Evolutionary conservation across 2,888 invertebrate species (phyloP).

Genomic region (Drosophila setosimentum): DNA sequence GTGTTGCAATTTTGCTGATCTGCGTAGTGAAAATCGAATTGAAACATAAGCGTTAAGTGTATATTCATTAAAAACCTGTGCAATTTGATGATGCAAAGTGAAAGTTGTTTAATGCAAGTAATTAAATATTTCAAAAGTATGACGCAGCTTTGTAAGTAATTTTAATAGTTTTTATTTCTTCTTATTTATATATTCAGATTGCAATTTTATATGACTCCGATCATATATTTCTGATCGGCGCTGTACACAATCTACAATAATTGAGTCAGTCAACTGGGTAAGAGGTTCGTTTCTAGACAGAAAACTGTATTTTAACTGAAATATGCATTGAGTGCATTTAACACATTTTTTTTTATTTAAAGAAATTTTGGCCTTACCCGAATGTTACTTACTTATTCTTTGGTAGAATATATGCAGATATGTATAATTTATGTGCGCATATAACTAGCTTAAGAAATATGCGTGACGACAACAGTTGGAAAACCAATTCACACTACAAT

Average conservation of each 20-base stretch:
- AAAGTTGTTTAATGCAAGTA: conserved; percentile 34
- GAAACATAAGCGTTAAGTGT: conserved; percentile 19
- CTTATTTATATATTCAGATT: background rate
- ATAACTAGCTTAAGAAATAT: conserved; percentile 22
- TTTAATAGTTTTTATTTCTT: background rate
- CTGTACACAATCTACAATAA: conserved; percentile 20
- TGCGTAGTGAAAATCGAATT: conserved; percentile 8
- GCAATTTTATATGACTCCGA: background rate
- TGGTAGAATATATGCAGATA: conserved; percentile 8
- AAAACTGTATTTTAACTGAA: conserved; percentile 18
- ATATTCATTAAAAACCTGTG: conserved; percentile 2
- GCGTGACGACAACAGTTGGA: conserved; percentile 23
- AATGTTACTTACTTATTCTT: background rate
- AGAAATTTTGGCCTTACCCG: conserved; percentile 50
- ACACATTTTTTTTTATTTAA: conserved; percentile 30
- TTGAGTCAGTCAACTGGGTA: conserved; percentile 37
- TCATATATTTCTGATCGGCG: background rate
- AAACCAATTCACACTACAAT: conserved; percentile 33
- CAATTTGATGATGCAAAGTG: conserved; percentile 19
- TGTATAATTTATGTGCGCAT: conserved; percentile 27
- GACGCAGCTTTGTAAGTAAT: conserved; percentile 13
- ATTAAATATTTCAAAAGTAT: conserved; percentile 13
- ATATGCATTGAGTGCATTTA: conserved; percentile 44
- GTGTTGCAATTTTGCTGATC: background rate
- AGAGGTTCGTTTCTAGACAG: conserved; percentile 11